Conservation (phyloP, 2,797 vertebrate genomes). For the Liparis tanakae region DNA sequence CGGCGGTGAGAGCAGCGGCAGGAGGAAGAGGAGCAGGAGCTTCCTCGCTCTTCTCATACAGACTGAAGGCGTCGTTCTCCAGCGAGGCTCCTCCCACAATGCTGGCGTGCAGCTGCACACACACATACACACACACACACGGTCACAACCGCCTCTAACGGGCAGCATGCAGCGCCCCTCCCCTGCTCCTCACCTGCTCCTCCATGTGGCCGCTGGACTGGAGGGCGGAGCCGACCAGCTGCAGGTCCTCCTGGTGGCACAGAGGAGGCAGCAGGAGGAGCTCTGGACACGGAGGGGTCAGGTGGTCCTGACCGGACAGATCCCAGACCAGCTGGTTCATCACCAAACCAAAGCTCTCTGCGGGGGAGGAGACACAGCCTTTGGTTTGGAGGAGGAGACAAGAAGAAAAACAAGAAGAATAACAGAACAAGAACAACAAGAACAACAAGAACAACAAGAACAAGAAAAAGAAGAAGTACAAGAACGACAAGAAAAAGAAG, state of each 20-base stretch:
- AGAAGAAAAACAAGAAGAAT: too few relatives aligned
- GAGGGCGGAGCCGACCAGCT: constrained; percentile 84
- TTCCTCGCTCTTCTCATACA: constrained; percentile 81
- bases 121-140: neutral
- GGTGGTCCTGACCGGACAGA: constrained; percentile 85
- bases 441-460: too few relatives aligned
- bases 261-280: constrained; percentile 86
- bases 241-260: constrained; percentile 88
- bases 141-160: neutral
- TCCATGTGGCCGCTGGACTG: constrained; percentile 89
- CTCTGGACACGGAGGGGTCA: constrained; percentile 80
- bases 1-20: constrained; percentile 78
- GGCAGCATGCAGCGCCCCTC: neutral
- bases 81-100: constrained; percentile 85
- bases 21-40: constrained; percentile 87
- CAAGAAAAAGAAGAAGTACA: too few relatives aligned
- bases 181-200: constrained; percentile 94
- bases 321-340: constrained; percentile 90
- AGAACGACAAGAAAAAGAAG: too few relatives aligned
- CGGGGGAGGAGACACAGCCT: neutral
- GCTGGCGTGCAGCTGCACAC: constrained; percentile 81
- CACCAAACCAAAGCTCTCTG: constrained; percentile 86
- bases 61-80: constrained; percentile 88
- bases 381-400: too few relatives aligned
- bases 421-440: too few relatives aligned